Evolutionary conservation across 1,140 invertebrate genomes (phyloP), one percentile per base, ranked within the genome.

Genomic region (Solen grandis): DNA sequence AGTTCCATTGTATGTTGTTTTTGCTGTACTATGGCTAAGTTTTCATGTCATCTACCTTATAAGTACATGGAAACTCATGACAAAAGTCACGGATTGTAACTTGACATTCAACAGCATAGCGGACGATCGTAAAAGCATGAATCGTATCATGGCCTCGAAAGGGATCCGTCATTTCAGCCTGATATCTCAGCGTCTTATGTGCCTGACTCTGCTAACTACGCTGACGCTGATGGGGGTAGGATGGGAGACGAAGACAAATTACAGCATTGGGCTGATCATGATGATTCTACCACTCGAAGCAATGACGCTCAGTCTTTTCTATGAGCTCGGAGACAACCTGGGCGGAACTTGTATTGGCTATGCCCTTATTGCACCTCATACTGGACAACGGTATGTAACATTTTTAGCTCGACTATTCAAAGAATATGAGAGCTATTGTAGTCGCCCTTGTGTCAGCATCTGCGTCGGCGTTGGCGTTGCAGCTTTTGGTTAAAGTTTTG

Each of bases 311-410:
- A 90, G 89, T 81, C 74, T 92, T 8, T 87, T 92, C 59, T 88
- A 84, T 81, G 85, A 91, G 35, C 75, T 92, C 13, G 89, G 88
- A 27, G 86, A 88, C 54, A 84, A 82, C 33, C 83, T 91, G 2
- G 91, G 90, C 35, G 91, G 91, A 14, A 91, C 89, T 8, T 91
- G 89, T 59, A 89, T 87, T 68, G 90, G 90, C 22, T 92, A 92
- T 85, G 90, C 89, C 10, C 63, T 92, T 2, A 90, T 92, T 27
- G 84, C 87, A 36, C 91, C 91, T 52, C 78, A 88, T 8, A 85
- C 88, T n/a, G 74, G 84, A 5, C 83, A 86, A 55, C 87, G 84
- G 90, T 92, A 73, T 85, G 83, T 69, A 57, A 41, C n/a, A n/a
- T n/a, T n/a, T n/a, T n/a, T n/a, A n/a, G n/a, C n/a, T n/a, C n/a